A percentile compares a stretch with the other conserved stretches of the same genome.
These are phyloP conservation scores for Calonectris borealis DNA, from an alignment of 2,113 vertebrate species.

Conservation along the genomic window DNA sequence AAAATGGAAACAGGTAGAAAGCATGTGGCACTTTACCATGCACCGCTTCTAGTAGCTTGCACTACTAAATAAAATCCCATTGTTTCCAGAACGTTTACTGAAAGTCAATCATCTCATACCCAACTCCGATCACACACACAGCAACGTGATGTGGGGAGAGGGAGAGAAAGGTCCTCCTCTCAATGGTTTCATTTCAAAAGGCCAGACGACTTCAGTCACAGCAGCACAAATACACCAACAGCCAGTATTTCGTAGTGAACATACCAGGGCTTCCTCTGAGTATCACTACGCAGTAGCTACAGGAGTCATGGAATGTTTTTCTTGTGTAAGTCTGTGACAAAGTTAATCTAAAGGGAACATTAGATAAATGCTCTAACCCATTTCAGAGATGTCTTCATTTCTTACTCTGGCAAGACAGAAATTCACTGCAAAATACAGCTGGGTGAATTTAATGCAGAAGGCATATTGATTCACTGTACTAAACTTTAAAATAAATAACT, in stretches of 20 bases:
- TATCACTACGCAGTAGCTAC: rapidly evolving
- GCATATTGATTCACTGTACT: rapidly evolving
- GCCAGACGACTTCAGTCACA: background rate
- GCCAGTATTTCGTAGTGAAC: no score
- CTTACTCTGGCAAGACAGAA: background rate
- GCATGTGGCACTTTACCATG: rapidly evolving
- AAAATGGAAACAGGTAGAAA: background rate
- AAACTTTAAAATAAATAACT: background rate
- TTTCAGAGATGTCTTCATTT: no score
- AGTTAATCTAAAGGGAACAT: background rate
- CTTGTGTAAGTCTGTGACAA: background rate
- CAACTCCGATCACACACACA: no score
- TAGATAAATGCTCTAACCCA: background rate
- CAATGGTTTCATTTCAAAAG: rapidly evolving
- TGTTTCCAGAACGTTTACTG: background rate
- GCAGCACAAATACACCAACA: rapidly evolving
- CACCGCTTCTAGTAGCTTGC: no score
- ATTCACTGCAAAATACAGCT: background rate
- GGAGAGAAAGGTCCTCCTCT: background rate
- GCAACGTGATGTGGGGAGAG: rapidly evolving
- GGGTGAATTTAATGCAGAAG: background rate
- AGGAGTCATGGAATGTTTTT: background rate
- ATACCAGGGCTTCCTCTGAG: rapidly evolving
- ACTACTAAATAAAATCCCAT: background rate
- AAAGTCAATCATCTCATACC: rapidly evolving